Evolutionary conservation across 2,113 vertebrate genomes (phyloP).

Genomic region (Oophaga pumilio): DNA sequence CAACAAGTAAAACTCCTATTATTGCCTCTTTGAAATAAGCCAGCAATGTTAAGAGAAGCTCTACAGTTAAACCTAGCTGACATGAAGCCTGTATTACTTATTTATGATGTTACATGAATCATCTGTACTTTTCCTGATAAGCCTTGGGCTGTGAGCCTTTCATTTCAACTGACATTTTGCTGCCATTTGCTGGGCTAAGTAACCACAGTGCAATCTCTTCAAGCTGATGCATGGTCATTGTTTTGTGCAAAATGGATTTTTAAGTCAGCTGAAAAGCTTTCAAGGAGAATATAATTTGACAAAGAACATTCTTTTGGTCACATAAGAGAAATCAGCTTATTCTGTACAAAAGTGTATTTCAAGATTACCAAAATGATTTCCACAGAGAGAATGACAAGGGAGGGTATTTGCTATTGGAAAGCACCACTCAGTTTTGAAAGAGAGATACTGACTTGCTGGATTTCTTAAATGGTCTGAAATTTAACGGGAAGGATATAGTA

Average conservation of each 20-base stretch:
- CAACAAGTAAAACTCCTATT: constrained; percentile 65
- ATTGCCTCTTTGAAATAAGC: constrained; percentile 66
- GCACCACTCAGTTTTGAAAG: constrained; percentile 28
- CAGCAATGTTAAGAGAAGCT: constrained; percentile 63
- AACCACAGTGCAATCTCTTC: constrained; percentile 70
- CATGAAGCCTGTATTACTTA: constrained; percentile 71
- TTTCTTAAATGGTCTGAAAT: constrained; percentile 37
- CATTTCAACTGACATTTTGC: constrained; percentile 77
- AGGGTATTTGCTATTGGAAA: constrained; percentile 43
- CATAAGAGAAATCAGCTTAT: constrained; percentile 65
- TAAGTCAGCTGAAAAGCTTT: constrained; percentile 69
- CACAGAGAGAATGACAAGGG: constrained; percentile 66
- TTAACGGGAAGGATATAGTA: neutral
- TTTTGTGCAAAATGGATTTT: constrained; percentile 74
- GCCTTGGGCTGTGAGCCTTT: constrained; percentile 73
- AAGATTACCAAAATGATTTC: constrained; percentile 68
- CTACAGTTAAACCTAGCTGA: constrained; percentile 66
- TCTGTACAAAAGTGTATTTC: constrained; percentile 65
- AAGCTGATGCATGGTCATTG: constrained; percentile 73
- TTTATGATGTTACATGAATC: constrained; percentile 76
- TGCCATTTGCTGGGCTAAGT: constrained; percentile 74
- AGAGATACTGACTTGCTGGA: constrained; percentile 26
- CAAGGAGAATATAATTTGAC: constrained; percentile 71
- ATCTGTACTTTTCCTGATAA: constrained; percentile 77
- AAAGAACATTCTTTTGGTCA: constrained; percentile 68